phyloP scores from a whole-genome alignment of 2,113 vertebrate species.

The Aix galericulata region DNA sequence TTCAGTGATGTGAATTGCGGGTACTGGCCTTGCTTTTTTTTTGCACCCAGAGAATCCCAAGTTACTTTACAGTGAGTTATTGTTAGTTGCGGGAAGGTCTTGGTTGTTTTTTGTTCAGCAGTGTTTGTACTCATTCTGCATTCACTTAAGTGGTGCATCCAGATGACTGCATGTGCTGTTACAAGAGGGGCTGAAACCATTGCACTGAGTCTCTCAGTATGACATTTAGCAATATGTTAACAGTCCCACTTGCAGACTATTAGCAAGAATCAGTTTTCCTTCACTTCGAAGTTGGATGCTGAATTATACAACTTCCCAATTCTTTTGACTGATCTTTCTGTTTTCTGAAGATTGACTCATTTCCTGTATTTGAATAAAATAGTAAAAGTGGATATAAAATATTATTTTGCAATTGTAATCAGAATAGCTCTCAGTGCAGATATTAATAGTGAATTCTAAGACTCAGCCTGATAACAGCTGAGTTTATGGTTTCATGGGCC shows the following conservation, averaged over 20 bases:
- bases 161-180: neutral
- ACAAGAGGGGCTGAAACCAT: neutral
- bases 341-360: slow-evolving; percentile 64
- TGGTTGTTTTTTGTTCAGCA: neutral
- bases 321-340: slow-evolving; percentile 60
- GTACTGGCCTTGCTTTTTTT: neutral
- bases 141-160: neutral
- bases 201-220: fast-evolving
- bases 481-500: slow-evolving; percentile 46
- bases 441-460: slow-evolving; percentile 70
- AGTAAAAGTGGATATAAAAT: slow-evolving; percentile 69
- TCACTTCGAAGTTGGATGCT: slow-evolving; percentile 51
- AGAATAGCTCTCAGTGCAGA: slow-evolving; percentile 62
- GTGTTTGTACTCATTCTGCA: neutral
- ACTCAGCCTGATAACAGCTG: slow-evolving; percentile 49
- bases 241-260: neutral
- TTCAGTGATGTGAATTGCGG: neutral
- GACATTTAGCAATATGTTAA: slow-evolving; percentile 25
- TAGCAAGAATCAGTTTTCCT: slow-evolving; percentile 41
- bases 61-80: neutral
- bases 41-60: neutral
- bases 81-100: neutral
- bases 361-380: slow-evolving; percentile 74
- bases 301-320: slow-evolving; percentile 31
- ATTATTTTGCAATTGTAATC: slow-evolving; percentile 70